Evolutionary conservation across 2,888 invertebrate genomes (phyloP).

Genomic region (Deroplatys truncata): DNA sequence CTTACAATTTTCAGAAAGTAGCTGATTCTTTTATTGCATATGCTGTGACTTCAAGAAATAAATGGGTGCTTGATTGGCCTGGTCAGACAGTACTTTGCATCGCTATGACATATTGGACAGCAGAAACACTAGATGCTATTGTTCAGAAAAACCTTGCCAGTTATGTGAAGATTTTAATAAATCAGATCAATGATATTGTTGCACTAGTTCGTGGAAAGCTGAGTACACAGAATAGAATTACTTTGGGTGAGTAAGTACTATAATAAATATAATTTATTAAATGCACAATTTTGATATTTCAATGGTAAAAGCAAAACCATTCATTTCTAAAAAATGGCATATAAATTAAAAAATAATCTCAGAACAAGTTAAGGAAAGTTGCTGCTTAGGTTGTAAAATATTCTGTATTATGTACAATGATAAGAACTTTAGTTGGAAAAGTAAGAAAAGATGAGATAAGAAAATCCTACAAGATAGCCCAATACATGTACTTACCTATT

Average conservation of each 20-base stretch:
- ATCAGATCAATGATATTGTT: slow-evolving; percentile 78
- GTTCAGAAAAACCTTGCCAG: slow-evolving; percentile 50
- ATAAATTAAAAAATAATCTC: too few species aligned
- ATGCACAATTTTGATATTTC: too few species aligned
- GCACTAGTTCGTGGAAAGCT: slow-evolving; percentile 80
- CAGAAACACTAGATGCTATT: slow-evolving; percentile 79
- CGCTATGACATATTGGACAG: slow-evolving; percentile 85
- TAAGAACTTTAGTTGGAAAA: too few species aligned
- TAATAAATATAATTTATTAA: background rate
- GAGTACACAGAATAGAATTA: slow-evolving; percentile 80
- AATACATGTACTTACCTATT: too few species aligned
- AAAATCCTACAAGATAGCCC: too few species aligned
- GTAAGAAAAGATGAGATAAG: too few species aligned
- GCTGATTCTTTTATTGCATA: slow-evolving; percentile 69
- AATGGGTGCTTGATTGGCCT: slow-evolving; percentile 90
- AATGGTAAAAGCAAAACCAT: too few species aligned
- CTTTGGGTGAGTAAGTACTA: slow-evolving; percentile 57
- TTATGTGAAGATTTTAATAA: slow-evolving; percentile 60
- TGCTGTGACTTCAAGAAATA: slow-evolving; percentile 55
- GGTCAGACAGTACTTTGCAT: slow-evolving; percentile 86
- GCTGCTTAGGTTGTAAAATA: too few species aligned
- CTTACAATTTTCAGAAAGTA: slow-evolving; percentile 49
- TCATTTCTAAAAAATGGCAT: too few species aligned
- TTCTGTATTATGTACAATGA: too few species aligned
- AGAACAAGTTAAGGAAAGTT: too few species aligned